Evolutionary conservation across 2,797 vertebrate genomes (phyloP), one percentile per base, ranked within the genome.

Genomic region (Alca torda): DNA sequence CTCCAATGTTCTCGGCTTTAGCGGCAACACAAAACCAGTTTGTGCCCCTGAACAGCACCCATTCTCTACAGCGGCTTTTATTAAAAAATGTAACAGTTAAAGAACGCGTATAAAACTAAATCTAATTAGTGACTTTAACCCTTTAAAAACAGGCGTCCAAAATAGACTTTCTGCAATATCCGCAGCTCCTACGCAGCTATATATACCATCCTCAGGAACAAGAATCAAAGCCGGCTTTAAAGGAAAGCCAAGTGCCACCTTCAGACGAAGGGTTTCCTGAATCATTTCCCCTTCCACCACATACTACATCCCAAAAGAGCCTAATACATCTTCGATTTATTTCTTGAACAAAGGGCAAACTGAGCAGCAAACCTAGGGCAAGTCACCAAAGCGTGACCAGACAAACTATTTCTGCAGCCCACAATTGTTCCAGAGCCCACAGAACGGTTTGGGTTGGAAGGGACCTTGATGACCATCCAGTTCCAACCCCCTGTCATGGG

Each of bases 81-180:
- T 3, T 2, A 2, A 54, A 18, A 37, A 33, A 15, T 0, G 3
- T 13, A 7, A 15, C 16, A 41, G 20, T n/a, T 28, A 14, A 33
- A 45, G 26, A 51, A n/a, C 4, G 0, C 1, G 10, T 3, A 5
- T 1, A 35, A 16, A 61, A 5, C 6, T 1, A 26, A 12, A 48
- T 48, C 46, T 4, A 0, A 4, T 0, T 6, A 11, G 23, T 3
- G 39, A 30, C 13, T 39, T 69, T 2, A 48, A 6, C 2, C 21
- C 28, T 7, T n/a, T 23, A 45, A 5, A 3, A 43, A 51, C 30
- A 59, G 4, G 18, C 16, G 5, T 10, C 45, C 73, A 41, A 56
- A 53, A 1, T 3, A 48, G 26, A 6, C n/a, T 16, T 41, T 37
- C 57, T 11, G 65, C 76, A 63, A 4, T 20, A 24, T 0, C 9